Evolutionary conservation across 2,797 vertebrate species (phyloP).

Genomic region (Xyrichtys novacula): DNA sequence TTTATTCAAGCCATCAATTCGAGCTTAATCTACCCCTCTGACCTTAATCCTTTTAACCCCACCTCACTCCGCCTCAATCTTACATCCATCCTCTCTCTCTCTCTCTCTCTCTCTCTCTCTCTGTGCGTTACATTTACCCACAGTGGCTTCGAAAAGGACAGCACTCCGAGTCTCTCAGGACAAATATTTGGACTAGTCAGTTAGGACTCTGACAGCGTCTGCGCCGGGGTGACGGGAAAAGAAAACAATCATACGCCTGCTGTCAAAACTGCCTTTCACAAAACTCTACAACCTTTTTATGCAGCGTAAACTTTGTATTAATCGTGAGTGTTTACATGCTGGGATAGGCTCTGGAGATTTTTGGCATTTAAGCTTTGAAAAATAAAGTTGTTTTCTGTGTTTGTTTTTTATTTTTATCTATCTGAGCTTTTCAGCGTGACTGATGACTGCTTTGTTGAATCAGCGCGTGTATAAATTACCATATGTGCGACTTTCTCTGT

Average conservation of each 20-base stretch:
- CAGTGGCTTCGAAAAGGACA: slow-evolving; percentile 10
- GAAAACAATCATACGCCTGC: not conserved
- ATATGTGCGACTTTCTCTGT: too few relatives aligned
- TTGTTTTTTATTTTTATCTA: too few relatives aligned
- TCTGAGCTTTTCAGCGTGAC: too few relatives aligned
- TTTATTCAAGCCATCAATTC: slow-evolving; percentile 49
- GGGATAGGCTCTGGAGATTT: not conserved
- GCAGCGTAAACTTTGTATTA: not conserved
- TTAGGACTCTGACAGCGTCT: not conserved
- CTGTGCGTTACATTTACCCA: slow-evolving; percentile 1
- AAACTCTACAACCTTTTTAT: not conserved
- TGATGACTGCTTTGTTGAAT: too few relatives aligned
- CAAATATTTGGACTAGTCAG: slow-evolving; percentile 23
- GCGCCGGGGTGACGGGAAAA: not conserved
- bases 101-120: too few relatives aligned
- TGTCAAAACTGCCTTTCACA: not conserved
- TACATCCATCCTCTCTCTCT: slow-evolving; percentile 15
- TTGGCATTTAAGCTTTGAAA: not conserved
- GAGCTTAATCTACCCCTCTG: slow-evolving; percentile 44
- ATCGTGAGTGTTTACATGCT: not conserved
- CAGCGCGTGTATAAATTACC: too few relatives aligned
- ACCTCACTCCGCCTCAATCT: slow-evolving; percentile 23
- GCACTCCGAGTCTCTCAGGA: not conserved
- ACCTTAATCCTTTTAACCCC: slow-evolving; percentile 56
- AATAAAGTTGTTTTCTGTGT: too few relatives aligned